phyloP scores from a whole-genome alignment of 2,113 vertebrate species.

The Muntiacus muntjak region DNA sequence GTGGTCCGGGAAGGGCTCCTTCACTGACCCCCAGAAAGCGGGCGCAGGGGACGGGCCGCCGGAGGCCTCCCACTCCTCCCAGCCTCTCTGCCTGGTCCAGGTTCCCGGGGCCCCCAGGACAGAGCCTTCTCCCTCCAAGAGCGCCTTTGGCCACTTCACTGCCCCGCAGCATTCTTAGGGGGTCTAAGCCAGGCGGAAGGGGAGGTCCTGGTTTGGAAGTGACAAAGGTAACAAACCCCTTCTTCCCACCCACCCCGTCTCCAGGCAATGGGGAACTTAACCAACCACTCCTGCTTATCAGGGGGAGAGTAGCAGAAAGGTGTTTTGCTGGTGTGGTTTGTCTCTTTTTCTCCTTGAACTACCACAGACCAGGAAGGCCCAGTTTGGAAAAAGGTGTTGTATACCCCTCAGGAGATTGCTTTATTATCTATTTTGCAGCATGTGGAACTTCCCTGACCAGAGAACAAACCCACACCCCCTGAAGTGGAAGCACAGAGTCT shows the following conservation, averaged over 20 bases:
- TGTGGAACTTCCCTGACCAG: background rate
- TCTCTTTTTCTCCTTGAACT: conserved; percentile 2
- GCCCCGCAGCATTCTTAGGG: background rate
- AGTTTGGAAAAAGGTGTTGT: background rate
- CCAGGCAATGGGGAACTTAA: background rate
- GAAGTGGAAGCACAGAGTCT: background rate
- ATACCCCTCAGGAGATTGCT: background rate
- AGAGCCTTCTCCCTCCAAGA: background rate
- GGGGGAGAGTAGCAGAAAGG: too few species aligned
- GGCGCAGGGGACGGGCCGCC: background rate
- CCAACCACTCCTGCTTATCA: background rate
- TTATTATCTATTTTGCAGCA: background rate
- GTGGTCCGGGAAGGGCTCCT: background rate
- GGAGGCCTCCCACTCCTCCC: background rate
- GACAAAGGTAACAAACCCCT: background rate
- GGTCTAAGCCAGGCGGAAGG: background rate
- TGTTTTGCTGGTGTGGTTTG: background rate
- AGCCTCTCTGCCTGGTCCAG: background rate
- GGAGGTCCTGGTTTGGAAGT: background rate
- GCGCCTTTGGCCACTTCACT: background rate
- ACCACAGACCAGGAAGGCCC: background rate
- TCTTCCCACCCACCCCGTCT: background rate
- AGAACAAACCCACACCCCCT: background rate
- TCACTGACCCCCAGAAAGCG: background rate
- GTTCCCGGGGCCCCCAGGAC: background rate